phyloP scores from a whole-genome alignment of 2,113 vertebrate genomes.

The Notarius quadriscutis region DNA sequence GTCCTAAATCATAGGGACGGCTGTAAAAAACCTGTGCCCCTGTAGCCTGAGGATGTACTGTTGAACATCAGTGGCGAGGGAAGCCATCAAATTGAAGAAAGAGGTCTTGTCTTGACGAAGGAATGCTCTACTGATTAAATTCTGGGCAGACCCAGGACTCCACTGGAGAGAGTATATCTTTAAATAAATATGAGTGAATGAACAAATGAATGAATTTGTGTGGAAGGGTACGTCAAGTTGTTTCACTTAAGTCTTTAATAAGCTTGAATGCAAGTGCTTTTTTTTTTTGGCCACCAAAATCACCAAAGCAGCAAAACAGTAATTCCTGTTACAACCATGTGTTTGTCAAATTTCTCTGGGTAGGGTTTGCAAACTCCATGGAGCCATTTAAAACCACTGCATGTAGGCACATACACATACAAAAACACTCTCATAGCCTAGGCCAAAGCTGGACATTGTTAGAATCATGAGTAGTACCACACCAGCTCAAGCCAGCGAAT shows the following conservation, averaged over 20 bases:
- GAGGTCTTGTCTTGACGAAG: too few species aligned
- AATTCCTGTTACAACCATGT: constrained; percentile 7
- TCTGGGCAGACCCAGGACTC: not conserved
- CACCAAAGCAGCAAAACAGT: constrained; percentile 14
- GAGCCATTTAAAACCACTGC: constrained; percentile 17
- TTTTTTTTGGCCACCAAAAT: constrained; percentile 2
- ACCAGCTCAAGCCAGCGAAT: constrained; percentile 65
- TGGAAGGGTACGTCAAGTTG: not conserved
- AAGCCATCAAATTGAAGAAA: not conserved
- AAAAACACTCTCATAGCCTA: constrained; percentile 23
- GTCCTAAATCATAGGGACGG: too few species aligned
- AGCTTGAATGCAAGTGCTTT: constrained; percentile 36
- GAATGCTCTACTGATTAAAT: not conserved
- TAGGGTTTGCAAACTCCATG: not conserved
- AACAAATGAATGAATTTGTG: not conserved
- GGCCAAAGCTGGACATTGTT: constrained; percentile 28
- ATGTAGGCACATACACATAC: not conserved
- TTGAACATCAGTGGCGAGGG: not conserved
- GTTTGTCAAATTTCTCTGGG: not conserved
- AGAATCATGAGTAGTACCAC: constrained; percentile 54
- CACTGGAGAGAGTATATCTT: not conserved
- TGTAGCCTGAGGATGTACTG: not conserved
- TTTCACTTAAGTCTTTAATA: constrained; percentile 18
- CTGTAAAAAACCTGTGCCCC: not conserved
- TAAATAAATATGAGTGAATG: not conserved